Base-by-base conservation (phyloP, 2,888 invertebrate genomes). In the Teleiodes luculella region DNA sequence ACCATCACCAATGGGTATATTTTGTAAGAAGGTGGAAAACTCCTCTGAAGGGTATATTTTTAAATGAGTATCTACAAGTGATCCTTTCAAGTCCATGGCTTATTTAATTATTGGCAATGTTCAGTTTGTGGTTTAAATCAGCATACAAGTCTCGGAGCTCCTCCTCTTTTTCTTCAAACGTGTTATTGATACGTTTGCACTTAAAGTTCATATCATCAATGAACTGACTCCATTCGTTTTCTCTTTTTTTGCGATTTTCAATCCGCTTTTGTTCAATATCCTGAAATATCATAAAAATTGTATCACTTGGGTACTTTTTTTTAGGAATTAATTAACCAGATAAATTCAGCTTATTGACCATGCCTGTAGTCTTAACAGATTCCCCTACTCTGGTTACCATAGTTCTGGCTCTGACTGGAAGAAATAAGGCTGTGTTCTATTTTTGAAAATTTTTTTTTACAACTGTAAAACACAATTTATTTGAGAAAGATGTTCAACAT, bases 281-380 rank as follows among this genome's bases (percentile, higher is more conserved):
- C 86, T 86, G 63, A 47, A 78, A 77, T 10, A 4, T 4, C 24
- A 24, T 45, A 33, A 11, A 49, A 55, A 28, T 50, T 36, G 6
- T 97, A 96, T 98, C 98, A 63, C 93, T 91, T 55, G 92, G 91
- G 74, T 98, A 98, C 59, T 94, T n/a, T n/a, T n/a, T n/a, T n/a
- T n/a, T n/a, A n/a, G n/a, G n/a, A n/a, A n/a, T n/a, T n/a, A n/a
- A n/a, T n/a, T n/a, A n/a, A n/a, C n/a, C n/a, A n/a, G n/a, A n/a
- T n/a, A n/a, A n/a, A n/a, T n/a, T n/a, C n/a, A n/a, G n/a, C n/a
- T n/a, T n/a, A n/a, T n/a, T n/a, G n/a, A n/a, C n/a, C n/a, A n/a
- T n/a, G n/a, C n/a, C n/a, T n/a, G n/a, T n/a, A n/a, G n/a, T n/a
- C n/a, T n/a, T n/a, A n/a, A n/a, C n/a, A n/a, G n/a, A n/a, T n/a